These are phyloP conservation scores for Morus bassanus DNA, from an alignment of 2,797 vertebrate genomes.

Conservation along the genomic window DNA sequence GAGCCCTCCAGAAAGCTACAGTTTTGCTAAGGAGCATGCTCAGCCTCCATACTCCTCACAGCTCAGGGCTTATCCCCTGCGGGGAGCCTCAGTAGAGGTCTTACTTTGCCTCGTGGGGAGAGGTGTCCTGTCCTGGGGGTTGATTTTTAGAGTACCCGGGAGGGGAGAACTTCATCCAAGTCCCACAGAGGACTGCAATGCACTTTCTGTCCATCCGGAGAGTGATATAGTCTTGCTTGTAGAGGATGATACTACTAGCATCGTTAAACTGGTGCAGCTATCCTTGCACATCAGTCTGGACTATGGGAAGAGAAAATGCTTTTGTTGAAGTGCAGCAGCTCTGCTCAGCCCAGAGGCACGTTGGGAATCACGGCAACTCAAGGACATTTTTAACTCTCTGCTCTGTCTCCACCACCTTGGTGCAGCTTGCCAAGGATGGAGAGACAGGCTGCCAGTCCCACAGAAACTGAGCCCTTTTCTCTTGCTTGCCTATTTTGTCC, in stretches of 20 bases:
- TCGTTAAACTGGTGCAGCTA: not conserved
- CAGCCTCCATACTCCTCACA: not conserved
- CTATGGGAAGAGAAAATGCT: not conserved
- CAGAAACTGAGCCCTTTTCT: not conserved
- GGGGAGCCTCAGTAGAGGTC: not conserved
- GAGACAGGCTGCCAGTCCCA: not conserved
- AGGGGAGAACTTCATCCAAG: not conserved
- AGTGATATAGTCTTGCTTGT: not conserved
- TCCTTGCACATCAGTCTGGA: not conserved
- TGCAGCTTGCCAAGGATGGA: not conserved
- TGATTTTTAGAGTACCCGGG: not conserved
- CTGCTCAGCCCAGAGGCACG: not conserved
- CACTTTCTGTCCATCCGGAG: not conserved
- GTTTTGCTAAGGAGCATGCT: not conserved
- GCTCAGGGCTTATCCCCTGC: not conserved
- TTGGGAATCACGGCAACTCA: fast-evolving
- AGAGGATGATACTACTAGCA: not conserved
- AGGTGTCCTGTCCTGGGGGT: not conserved
- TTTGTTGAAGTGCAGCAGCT: not conserved
- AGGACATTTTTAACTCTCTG: not conserved
- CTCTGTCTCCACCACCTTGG: not conserved
- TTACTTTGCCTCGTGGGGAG: not conserved
- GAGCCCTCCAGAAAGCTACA: not conserved
- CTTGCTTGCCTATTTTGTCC: not conserved
- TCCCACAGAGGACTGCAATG: not conserved